These are phyloP conservation scores for Oreochromis niloticus DNA, from an alignment of 2,113 vertebrate species.

Conservation along the genomic window DNA sequence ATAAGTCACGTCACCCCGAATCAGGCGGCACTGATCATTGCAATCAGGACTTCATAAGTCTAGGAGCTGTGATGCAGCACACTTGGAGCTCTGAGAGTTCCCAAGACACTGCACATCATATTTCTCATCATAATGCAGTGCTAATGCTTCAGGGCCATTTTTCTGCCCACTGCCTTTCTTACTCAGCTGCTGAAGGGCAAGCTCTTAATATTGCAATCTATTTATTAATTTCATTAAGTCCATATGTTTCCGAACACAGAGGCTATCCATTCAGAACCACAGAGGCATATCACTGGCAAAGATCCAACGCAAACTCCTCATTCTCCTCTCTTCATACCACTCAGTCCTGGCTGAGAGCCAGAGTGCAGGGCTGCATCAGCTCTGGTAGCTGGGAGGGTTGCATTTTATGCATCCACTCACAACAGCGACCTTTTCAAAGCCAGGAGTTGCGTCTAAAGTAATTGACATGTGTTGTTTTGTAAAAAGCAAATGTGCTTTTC, in stretches of 20 bases:
- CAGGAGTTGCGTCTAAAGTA: conserved; percentile 24
- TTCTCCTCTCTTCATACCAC: conserved; percentile 50
- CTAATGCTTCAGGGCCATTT: conserved; percentile 45
- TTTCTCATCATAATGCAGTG: conserved; percentile 48
- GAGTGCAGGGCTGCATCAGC: conserved; percentile 26
- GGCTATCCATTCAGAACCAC: conserved; percentile 52
- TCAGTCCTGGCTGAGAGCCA: conserved; percentile 55
- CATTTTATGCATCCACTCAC: conserved; percentile 51
- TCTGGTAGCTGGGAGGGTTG: neutral
- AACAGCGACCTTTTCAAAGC: conserved; percentile 34
- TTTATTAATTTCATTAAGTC: conserved; percentile 66
- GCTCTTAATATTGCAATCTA: conserved; percentile 48
- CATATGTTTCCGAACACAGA: conserved; percentile 52
- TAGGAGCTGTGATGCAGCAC: neutral
- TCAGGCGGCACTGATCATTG: conserved; percentile 2
- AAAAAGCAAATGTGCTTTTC: conserved; percentile 35
- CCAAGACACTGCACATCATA: conserved; percentile 30
- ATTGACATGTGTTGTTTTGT: conserved; percentile 60
- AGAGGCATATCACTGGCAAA: conserved; percentile 48
- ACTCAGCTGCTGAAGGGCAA: conserved; percentile 41
- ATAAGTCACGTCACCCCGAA: neutral
- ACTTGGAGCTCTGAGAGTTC: neutral
- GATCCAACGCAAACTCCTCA: conserved; percentile 53
- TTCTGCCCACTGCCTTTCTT: conserved; percentile 16
- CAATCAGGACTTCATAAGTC: conserved; percentile 13